Evolutionary conservation across 2,888 invertebrate genomes (phyloP).

Genomic region (Nephrocerus scutellatus): DNA sequence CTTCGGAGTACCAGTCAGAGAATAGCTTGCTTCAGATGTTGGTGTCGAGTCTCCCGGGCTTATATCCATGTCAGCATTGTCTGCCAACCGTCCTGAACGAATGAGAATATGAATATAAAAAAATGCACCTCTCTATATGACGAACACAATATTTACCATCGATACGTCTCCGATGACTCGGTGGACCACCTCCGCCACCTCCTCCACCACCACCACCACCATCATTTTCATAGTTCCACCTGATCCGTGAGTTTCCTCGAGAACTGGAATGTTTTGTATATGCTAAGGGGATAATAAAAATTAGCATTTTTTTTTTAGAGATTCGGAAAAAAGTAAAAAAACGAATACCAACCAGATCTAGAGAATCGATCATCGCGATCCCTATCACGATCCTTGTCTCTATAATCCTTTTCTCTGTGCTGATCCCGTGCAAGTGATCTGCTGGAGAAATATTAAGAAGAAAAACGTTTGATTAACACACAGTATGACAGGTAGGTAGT

Average conservation of each 20-base stretch:
- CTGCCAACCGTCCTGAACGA: constrained; percentile 42
- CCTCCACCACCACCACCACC: no score
- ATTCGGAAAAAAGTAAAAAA: constrained; percentile 2
- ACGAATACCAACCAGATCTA: constrained; percentile 41
- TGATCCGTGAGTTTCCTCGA: constrained; percentile 49
- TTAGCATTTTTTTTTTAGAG: constrained; percentile 8
- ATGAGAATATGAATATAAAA: neutral
- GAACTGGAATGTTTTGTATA: constrained; percentile 73
- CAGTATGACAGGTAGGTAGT: no score
- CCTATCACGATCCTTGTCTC: constrained; percentile 49
- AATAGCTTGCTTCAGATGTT: constrained; percentile 71
- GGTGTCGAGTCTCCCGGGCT: constrained; percentile 86
- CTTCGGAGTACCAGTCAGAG: constrained; percentile 45
- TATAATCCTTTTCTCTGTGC: constrained; percentile 48
- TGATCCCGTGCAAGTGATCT: constrained; percentile 46
- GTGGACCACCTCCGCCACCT: no score
- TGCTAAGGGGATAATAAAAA: constrained; percentile 41
- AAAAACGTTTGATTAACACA: neutral
- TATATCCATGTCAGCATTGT: constrained; percentile 86
- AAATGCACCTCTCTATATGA: neutral
- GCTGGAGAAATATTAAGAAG: neutral
- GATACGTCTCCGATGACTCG: constrained; percentile 44
- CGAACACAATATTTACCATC: constrained; percentile 32
- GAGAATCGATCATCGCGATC: constrained; percentile 49
- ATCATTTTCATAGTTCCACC: constrained; percentile 48